These are phyloP conservation scores for Drosophila equinoxialis DNA, from an alignment of 1,140 invertebrate genomes.

Conservation along the genomic window DNA sequence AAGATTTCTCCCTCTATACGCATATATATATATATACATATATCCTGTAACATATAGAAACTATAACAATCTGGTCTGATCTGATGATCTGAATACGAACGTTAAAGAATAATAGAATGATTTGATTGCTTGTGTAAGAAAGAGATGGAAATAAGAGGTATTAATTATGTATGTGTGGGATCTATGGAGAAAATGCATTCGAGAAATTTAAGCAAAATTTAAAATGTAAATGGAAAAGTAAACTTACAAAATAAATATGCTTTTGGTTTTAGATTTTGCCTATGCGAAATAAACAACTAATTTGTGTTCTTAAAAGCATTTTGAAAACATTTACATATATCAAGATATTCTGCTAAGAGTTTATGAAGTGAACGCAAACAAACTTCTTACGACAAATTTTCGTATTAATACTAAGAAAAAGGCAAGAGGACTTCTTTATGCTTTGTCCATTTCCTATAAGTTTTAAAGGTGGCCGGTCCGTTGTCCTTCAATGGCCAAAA, in stretches of 20 bases:
- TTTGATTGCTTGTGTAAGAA: background rate
- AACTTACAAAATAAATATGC: constrained; percentile 42
- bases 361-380: too few species aligned
- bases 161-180: constrained; percentile 6
- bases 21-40: constrained; percentile 13
- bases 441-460: too few species aligned
- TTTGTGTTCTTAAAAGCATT: too few species aligned
- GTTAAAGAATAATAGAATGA: constrained; percentile 8
- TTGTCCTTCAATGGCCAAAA: too few species aligned
- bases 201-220: constrained; percentile 51
- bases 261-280: constrained; percentile 55
- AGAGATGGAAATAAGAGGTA: constrained; percentile 17
- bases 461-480: too few species aligned
- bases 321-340: too few species aligned
- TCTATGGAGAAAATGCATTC: constrained; percentile 49
- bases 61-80: constrained; percentile 8
- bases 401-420: too few species aligned
- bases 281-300: constrained; percentile 1
- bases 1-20: constrained; percentile 12
- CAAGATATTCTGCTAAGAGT: too few species aligned
- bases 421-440: too few species aligned
- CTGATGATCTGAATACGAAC: background rate
- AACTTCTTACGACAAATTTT: too few species aligned
- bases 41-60: constrained; percentile 14
- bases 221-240: constrained; percentile 64